A percentile compares a stretch with the other conserved stretches of the same genome.
Evolutionary conservation across 1,140 invertebrate species (phyloP).

Genomic region (Drosophila micromelanica): DNA sequence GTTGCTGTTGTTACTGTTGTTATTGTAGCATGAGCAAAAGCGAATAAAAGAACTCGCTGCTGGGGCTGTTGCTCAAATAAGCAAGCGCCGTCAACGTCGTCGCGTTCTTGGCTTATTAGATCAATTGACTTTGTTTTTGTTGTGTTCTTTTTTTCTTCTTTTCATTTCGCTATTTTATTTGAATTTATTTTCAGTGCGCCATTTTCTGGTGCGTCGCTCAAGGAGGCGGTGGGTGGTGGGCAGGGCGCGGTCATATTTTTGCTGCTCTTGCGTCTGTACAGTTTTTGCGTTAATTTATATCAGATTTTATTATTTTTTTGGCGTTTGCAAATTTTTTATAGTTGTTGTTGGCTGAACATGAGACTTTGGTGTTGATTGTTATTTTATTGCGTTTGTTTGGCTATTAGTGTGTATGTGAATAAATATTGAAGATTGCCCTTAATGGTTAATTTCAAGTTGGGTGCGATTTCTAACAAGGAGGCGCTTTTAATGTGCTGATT

Average conservation of each 20-base stretch:
- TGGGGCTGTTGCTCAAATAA: conserved; percentile 48
- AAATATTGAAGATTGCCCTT: conserved; percentile 8
- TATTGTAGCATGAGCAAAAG: conserved; percentile 48
- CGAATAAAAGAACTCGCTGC: conserved; percentile 52
- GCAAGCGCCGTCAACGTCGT: conserved; percentile 43
- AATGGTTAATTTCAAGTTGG: conserved; percentile 13
- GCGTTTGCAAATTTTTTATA: conserved; percentile 34
- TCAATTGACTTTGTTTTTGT: conserved; percentile 72
- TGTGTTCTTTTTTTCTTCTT: conserved; percentile 24
- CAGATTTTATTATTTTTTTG: conserved; percentile 33
- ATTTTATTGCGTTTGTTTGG: conserved; percentile 27
- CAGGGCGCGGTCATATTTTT: conserved; percentile 11
- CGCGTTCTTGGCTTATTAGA: conserved; percentile 74
- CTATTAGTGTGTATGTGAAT: conserved; percentile 1
- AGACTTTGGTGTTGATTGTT: conserved; percentile 43
- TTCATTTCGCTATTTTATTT: conserved; percentile 44
- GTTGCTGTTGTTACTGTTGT: conserved; percentile 35
- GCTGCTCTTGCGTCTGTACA: conserved; percentile 42
- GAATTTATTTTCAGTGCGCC: conserved; percentile 44
- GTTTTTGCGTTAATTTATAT: conserved; percentile 64
- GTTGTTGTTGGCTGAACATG: conserved; percentile 26
- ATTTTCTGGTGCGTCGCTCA: conserved; percentile 29
- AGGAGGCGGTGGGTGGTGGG: conserved; percentile 2
- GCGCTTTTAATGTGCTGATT: conserved; percentile 3
- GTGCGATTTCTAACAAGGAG: no score